These are phyloP conservation scores for Erebia ligea DNA, from an alignment of 2,888 invertebrate species.

Conservation along the genomic window DNA sequence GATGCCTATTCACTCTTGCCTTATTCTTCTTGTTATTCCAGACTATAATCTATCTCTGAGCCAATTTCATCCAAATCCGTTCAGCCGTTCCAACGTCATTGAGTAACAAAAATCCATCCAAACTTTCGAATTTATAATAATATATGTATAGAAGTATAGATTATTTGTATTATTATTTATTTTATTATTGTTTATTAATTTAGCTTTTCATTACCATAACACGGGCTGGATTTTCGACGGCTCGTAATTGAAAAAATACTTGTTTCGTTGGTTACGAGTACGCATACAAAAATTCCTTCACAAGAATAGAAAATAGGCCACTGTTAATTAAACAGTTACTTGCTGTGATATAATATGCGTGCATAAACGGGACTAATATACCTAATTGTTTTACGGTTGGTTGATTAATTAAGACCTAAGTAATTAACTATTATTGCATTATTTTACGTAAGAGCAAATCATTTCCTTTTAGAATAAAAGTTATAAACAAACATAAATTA, in stretches of 20 bases:
- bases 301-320: background rate
- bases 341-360: constrained; percentile 7
- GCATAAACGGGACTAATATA: background rate
- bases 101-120: no score
- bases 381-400: constrained; percentile 11
- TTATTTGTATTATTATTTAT: no score
- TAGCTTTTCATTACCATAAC: no score
- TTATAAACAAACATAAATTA: no score
- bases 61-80: no score
- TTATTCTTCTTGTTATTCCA: no score
- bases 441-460: background rate
- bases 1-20: no score
- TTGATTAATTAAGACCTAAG: constrained; percentile 3
- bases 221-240: background rate
- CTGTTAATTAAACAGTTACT: background rate
- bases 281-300: background rate
- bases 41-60: no score
- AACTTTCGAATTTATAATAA: no score
- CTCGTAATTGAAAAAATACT: background rate
- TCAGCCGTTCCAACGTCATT: no score
- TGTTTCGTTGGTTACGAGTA: background rate
- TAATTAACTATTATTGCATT: constrained; percentile 6
- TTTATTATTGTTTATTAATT: no score
- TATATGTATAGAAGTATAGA: no score
- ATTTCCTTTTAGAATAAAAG: background rate